These are phyloP conservation scores for Acanthococcus lagerstroemiae DNA, from an alignment of 2,888 invertebrate species.

Conservation along the genomic window DNA sequence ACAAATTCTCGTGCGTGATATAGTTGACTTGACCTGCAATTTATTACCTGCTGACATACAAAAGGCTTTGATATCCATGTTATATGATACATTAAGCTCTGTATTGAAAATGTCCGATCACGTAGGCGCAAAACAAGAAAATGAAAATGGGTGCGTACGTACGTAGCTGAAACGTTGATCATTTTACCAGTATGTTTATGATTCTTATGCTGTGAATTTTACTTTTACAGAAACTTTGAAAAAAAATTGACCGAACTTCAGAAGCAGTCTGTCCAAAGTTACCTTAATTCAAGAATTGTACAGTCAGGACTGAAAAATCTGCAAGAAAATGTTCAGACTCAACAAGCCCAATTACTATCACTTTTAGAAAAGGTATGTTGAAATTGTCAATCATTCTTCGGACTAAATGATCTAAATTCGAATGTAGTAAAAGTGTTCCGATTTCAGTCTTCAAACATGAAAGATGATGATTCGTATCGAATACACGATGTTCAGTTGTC, in stretches of 20 bases:
- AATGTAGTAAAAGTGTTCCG: too few relatives aligned
- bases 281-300: background rate
- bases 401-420: too few relatives aligned
- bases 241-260: slow-evolving; percentile 5
- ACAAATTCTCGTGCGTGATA: background rate
- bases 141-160: slow-evolving; percentile 10
- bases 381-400: background rate
- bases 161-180: too few relatives aligned
- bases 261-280: slow-evolving; percentile 1
- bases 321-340: background rate
- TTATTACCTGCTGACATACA: slow-evolving; percentile 3
- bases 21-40: background rate
- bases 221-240: background rate
- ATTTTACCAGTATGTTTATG: background rate
- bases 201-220: background rate
- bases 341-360: background rate
- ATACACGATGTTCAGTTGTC: too few relatives aligned
- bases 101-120: slow-evolving; percentile 6
- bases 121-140: background rate
- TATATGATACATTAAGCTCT: background rate
- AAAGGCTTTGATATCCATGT: slow-evolving; percentile 1
- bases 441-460: too few relatives aligned
- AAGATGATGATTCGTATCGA: too few relatives aligned
- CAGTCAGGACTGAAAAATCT: background rate
- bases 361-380: background rate